A percentile compares a stretch with the other conserved stretches of the same genome.
Evolutionary conservation across 2,797 vertebrate species (phyloP).

Genomic region (Pseudomugil tenellus): DNA sequence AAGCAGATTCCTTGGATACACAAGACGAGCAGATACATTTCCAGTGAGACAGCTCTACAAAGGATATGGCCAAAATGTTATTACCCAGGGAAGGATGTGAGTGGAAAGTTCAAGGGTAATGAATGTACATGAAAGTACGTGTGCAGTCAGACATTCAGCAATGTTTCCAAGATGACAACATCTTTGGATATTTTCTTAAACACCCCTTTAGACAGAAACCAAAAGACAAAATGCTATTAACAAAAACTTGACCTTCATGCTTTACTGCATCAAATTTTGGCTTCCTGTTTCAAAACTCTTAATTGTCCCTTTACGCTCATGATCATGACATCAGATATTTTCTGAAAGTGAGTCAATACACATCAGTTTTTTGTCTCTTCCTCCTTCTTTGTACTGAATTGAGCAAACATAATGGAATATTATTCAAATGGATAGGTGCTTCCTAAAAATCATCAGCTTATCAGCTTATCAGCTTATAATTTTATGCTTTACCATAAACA

Average conservation of each 20-base stretch:
- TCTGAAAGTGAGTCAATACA: slow-evolving; percentile 43
- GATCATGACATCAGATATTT: slow-evolving; percentile 51
- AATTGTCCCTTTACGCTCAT: slow-evolving; percentile 51
- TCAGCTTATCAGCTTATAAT: slow-evolving; percentile 46
- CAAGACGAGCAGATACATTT: slow-evolving; percentile 72
- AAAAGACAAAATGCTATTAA: slow-evolving; percentile 36
- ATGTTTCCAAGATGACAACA: slow-evolving; percentile 50
- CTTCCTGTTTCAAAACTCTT: slow-evolving; percentile 40
- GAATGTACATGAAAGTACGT: slow-evolving; percentile 34
- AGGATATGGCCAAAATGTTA: slow-evolving; percentile 51
- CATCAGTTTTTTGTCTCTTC: slow-evolving; percentile 34
- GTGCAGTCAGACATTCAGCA: slow-evolving; percentile 6
- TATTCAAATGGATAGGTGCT: slow-evolving; percentile 75
- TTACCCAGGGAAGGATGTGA: slow-evolving; percentile 67
- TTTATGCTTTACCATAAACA: slow-evolving; percentile 25
- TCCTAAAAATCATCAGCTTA: slow-evolving; percentile 50
- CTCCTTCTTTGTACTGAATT: slow-evolving; percentile 54
- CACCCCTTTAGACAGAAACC: slow-evolving; percentile 16
- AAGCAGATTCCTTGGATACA: slow-evolving; percentile 75
- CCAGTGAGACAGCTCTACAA: slow-evolving; percentile 51
- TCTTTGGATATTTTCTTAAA: slow-evolving; percentile 49
- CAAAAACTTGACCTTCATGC: slow-evolving; percentile 34
- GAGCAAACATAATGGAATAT: slow-evolving; percentile 69
- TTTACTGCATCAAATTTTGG: slow-evolving; percentile 22
- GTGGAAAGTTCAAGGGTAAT: slow-evolving; percentile 64